Evolutionary conservation across 2,797 vertebrate genomes (phyloP).

Genomic region (Melanogrammus aeglefinus): DNA sequence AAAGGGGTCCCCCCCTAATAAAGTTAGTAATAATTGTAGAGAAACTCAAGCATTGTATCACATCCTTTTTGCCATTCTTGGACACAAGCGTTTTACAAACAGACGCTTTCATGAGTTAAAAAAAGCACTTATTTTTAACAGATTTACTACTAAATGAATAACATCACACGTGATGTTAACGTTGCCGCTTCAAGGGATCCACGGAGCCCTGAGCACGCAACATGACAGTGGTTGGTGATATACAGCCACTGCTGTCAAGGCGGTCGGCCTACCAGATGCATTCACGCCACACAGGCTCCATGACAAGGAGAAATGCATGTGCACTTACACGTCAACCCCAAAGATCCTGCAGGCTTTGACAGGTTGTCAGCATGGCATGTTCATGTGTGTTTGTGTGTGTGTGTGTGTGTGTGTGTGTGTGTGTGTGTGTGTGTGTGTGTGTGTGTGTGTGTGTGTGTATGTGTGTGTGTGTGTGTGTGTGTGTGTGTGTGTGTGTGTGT

Average conservation of each 20-base stretch:
- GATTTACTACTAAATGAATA: too few relatives aligned
- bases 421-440: constrained; percentile 4
- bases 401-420: not conserved
- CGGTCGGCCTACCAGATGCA: constrained; percentile 17
- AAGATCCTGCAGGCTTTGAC: constrained; percentile 15
- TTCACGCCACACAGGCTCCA: constrained; percentile 9
- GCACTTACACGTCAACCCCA: constrained; percentile 22
- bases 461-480: not conserved
- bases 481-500: not conserved
- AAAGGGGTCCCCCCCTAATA: too few relatives aligned
- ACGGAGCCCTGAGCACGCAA: not conserved
- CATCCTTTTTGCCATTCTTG: too few relatives aligned
- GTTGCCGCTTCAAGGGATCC: too few relatives aligned
- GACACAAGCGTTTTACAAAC: too few relatives aligned
- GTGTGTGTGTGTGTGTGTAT: constrained; percentile 5
- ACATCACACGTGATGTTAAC: too few relatives aligned
- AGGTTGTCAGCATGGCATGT: constrained; percentile 22
- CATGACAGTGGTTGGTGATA: constrained; percentile 8
- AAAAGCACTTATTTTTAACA: too few relatives aligned
- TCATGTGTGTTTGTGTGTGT: not conserved
- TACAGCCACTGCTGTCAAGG: constrained; percentile 12
- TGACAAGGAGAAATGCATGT: constrained; percentile 22
- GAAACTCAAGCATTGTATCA: too few relatives aligned
- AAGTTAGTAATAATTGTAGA: too few relatives aligned
- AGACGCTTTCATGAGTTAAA: too few relatives aligned